These are phyloP conservation scores for Luscinia luscinia DNA, from an alignment of 2,797 vertebrate species.

Conservation along the genomic window DNA sequence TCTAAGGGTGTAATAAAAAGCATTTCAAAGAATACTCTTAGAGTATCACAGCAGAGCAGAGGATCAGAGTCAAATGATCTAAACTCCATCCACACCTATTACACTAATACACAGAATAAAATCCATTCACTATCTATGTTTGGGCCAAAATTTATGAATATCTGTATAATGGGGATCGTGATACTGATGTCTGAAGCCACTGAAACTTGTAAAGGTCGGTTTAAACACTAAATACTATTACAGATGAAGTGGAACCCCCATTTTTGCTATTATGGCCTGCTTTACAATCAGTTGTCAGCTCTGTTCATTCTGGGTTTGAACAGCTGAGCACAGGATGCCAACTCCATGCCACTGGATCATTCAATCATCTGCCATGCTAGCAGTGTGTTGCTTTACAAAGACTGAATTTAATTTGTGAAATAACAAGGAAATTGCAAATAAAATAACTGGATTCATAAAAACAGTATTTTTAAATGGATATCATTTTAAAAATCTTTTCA, in stretches of 20 bases:
- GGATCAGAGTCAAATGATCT: not conserved
- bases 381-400: not conserved
- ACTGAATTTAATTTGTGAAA: not conserved
- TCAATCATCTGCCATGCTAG: not conserved
- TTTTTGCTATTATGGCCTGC: not conserved
- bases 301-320: not conserved
- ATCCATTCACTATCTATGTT: not conserved
- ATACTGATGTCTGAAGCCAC: not conserved
- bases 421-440: not conserved
- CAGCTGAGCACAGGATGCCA: not conserved
- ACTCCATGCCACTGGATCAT: not conserved
- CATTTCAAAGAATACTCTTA: not conserved
- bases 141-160: not conserved
- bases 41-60: not conserved
- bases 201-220: not conserved
- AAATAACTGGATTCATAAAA: not conserved
- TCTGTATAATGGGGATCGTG: not conserved
- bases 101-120: not conserved
- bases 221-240: not conserved
- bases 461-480: not conserved
- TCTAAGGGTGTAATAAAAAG: not conserved
- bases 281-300: not conserved
- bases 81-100: not conserved
- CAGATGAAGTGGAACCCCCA: not conserved
- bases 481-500: not conserved